These are phyloP conservation scores for Alexandromys fortis DNA, from an alignment of 2,113 vertebrate genomes.

Conservation along the genomic window DNA sequence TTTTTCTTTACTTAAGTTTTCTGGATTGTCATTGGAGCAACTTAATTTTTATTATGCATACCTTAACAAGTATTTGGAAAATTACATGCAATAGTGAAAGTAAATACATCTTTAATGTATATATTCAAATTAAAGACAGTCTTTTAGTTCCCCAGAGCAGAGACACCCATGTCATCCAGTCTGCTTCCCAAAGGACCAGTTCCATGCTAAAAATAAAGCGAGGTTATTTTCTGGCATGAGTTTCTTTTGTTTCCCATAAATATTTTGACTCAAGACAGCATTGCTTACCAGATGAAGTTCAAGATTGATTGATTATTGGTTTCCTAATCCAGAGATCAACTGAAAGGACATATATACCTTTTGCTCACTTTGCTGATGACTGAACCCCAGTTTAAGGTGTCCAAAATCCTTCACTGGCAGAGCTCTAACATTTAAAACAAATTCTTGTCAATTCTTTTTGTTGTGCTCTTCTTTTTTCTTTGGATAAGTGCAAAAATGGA, in stretches of 20 bases:
- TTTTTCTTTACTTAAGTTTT: slow-evolving; percentile 7
- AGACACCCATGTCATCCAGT: too few relatives aligned
- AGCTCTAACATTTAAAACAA: background rate
- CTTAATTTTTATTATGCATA: background rate
- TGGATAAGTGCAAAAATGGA: background rate
- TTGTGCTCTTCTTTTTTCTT: background rate
- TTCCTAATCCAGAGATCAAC: slow-evolving; percentile 34
- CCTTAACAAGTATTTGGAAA: background rate
- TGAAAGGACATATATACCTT: slow-evolving; percentile 25
- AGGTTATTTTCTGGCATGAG: background rate
- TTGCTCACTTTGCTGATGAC: slow-evolving; percentile 14
- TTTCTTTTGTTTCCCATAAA: slow-evolving; percentile 49
- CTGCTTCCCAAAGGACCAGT: background rate
- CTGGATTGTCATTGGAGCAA: background rate
- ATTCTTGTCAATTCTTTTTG: background rate
- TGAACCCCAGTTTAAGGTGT: slow-evolving; percentile 67
- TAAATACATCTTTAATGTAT: background rate
- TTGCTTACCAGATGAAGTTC: slow-evolving; percentile 40
- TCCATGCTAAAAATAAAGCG: background rate
- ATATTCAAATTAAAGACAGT: background rate
- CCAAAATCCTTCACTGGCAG: slow-evolving; percentile 57
- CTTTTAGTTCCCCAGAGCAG: background rate
- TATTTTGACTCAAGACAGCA: background rate
- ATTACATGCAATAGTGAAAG: background rate
- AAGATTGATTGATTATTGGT: slow-evolving; percentile 55